Evolutionary conservation across 2,113 vertebrate genomes (phyloP).

Genomic region (Nycticebus coucang): DNA sequence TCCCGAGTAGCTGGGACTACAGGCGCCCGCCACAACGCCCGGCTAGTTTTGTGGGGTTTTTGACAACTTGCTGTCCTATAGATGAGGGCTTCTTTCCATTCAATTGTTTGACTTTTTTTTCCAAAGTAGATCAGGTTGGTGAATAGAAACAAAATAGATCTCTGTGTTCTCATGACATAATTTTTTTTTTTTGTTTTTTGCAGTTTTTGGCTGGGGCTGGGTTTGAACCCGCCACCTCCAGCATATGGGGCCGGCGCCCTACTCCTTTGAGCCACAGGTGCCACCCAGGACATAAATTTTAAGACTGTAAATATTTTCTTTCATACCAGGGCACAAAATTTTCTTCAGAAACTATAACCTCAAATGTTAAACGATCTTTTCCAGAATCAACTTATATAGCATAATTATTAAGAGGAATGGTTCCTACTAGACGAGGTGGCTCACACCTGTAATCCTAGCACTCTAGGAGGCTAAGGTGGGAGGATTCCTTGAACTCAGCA

Average conservation of each 20-base stretch:
- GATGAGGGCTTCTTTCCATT: neutral
- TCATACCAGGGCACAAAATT: neutral
- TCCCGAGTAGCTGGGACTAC: too few species aligned
- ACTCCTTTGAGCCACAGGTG: too few species aligned
- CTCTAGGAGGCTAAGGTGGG: too few species aligned
- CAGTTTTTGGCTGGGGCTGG: too few species aligned
- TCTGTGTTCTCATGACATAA: conserved; percentile 20
- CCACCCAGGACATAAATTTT: neutral
- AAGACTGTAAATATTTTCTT: neutral
- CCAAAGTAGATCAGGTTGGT: neutral
- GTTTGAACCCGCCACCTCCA: too few species aligned
- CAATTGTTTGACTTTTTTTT: neutral
- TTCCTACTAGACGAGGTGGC: neutral
- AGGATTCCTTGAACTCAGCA: too few species aligned
- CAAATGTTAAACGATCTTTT: conserved; percentile 7
- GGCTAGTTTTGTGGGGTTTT: neutral
- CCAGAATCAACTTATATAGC: neutral
- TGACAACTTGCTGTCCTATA: neutral
- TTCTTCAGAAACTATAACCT: conserved; percentile 37
- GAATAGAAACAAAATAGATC: conserved; percentile 12
- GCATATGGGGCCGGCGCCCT: too few species aligned
- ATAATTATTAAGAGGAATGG: neutral
- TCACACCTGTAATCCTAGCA: too few species aligned
- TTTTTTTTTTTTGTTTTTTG: neutral
- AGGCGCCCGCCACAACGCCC: too few species aligned